Base-by-base conservation (phyloP, 2,797 vertebrate genomes). In the Sparidentex hasta region DNA sequence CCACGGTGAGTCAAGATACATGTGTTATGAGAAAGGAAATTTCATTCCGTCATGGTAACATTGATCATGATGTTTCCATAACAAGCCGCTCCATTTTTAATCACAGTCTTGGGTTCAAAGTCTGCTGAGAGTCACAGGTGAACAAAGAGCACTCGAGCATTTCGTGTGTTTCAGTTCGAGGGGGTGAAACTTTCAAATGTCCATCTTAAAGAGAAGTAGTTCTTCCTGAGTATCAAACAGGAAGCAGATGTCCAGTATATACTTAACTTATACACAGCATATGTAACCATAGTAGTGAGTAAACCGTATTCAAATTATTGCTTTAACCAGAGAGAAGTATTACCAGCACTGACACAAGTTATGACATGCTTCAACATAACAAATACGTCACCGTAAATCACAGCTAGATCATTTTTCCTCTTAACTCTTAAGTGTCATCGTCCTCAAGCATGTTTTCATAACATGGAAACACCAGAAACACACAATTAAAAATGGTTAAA, bases 141-240 rank as follows among this genome's bases (percentile, higher is more conserved):
- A 78, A 74, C 65, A 47, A 61, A 66, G 47, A 61, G 54, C 41
- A 11, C 17, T 13, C 71, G 58, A 27, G 55, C 56, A 25, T 76
- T 65, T 23, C 33, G 46, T n/a, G 41, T 29, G n/a, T 71, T 59
- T 81, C 67, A 50, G 38, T 70, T 71, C 33, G 59, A 48, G 5
- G 29, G 21, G 23, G 14, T 14, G 74, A 78, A 72, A 81, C 64
- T 78, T 78, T 65, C 68, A 67, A 57, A 52, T 27, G 59, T 64
- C 52, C 38, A 38, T 11, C 48, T 43, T 5, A 44, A 27, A 43
- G 61, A 55, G 66, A 77, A 82, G 48, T 47, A 75, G 29, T 25
- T 68, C 75, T 74, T 88, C 76, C 83, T 71, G 25, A 65, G 52
- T 56, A 5, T 18, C 21, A 17, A 25, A 57, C 48, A 58, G 65